These are phyloP conservation scores for Neoaliturus tenellus DNA, from an alignment of 2,888 invertebrate species.

Conservation along the genomic window DNA sequence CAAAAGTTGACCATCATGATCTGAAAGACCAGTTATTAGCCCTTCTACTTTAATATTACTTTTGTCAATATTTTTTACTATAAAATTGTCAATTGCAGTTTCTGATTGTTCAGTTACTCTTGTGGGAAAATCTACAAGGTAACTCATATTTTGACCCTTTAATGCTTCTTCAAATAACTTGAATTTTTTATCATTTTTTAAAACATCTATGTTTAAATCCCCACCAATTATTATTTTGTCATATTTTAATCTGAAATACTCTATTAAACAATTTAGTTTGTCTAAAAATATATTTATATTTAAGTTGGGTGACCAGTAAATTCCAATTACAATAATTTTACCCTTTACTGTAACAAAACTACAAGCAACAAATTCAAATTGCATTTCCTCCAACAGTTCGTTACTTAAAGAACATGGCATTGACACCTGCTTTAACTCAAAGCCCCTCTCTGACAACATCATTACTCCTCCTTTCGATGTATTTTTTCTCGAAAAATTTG, in stretches of 20 bases:
- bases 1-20: constrained; percentile 34
- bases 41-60: no score
- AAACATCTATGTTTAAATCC: constrained; percentile 38
- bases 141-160: background rate
- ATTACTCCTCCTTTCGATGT: background rate
- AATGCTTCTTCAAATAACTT: background rate
- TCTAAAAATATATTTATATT: background rate
- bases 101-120: constrained; percentile 6
- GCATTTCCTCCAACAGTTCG: background rate
- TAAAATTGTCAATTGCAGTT: constrained; percentile 10
- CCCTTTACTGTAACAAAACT: no score
- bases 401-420: background rate
- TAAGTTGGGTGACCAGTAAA: background rate
- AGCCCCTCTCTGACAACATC: background rate
- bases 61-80: background rate
- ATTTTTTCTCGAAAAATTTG: background rate
- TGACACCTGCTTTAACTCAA: background rate
- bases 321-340: background rate
- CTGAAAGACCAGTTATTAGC: background rate
- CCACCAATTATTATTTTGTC: constrained; percentile 12
- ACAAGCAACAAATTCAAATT: background rate
- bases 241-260: background rate
- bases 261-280: background rate
- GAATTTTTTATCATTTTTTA: background rate
- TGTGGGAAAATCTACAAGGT: background rate